A percentile compares a stretch with the other conserved stretches of the same genome.
phyloP scores from a whole-genome alignment of 2,797 vertebrate species.

The Valencia hispanica region DNA sequence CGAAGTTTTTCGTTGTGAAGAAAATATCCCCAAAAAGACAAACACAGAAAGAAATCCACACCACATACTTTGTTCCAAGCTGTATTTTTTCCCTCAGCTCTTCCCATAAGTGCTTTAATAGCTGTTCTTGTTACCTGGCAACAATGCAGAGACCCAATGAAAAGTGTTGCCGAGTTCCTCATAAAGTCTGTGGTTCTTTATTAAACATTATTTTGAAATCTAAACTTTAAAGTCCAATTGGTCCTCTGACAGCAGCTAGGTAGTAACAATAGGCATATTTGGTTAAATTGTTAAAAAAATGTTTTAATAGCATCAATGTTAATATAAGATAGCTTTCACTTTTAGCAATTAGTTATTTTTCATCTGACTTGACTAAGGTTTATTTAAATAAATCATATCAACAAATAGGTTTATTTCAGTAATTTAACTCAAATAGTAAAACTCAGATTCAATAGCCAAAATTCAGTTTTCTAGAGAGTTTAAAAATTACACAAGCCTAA shows the following conservation, averaged over 20 bases:
- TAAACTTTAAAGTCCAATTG: background rate
- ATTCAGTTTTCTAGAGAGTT: background rate
- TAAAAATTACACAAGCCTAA: background rate
- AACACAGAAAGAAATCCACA: too few species aligned
- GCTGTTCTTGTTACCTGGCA: constrained; percentile 58
- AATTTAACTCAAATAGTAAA: background rate
- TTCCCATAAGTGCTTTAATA: constrained; percentile 33
- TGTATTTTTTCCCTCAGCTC: constrained; percentile 17
- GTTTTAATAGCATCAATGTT: background rate
- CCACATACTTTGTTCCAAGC: background rate
- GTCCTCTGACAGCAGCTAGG: constrained; percentile 8
- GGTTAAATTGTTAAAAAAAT: background rate
- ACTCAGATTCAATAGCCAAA: background rate
- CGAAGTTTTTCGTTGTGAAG: too few species aligned
- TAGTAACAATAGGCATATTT: background rate
- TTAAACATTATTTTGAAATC: background rate
- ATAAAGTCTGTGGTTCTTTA: background rate
- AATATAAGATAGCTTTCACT: background rate
- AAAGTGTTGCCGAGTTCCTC: constrained; percentile 11
- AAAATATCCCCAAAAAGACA: too few species aligned
- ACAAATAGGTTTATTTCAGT: background rate
- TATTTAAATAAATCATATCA: background rate
- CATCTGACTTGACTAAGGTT: background rate
- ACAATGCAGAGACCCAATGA: constrained; percentile 35
- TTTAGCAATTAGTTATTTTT: constrained; percentile 15